Evolutionary conservation across 2,797 vertebrate genomes (phyloP), one percentile per base, ranked within the genome.

Genomic region (Dipus sagitta): DNA sequence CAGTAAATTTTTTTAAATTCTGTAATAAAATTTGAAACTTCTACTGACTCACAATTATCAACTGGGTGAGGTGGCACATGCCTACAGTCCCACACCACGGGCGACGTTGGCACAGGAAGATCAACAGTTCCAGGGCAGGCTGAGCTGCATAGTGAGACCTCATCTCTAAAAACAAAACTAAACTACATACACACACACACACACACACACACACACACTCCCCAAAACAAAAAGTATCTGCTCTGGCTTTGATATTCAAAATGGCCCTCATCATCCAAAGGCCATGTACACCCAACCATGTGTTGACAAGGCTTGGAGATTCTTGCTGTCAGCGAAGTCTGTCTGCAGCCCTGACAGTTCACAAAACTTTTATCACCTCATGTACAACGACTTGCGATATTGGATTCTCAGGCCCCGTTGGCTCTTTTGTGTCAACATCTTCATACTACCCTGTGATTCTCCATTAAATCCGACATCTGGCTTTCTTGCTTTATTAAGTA

Each of bases 401-500:
- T 82, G 34, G 77, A 78, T 78, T 88, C 34, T 20, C 15, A 78
- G 76, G 14, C n/a, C 21, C 28, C 13, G n/a, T 88, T 34, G 86
- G 30, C 68, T 90, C 79, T 83, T 89, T n/a, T 62, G 24, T 62
- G 52, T 91, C 67, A 58, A 34, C n/a, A 26, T 74, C 81, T n/a
- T 68, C 60, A 81, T 8, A 1, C 28, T 70, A n/a, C 21, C 90
- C 60, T 77, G 68, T 92, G 91, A 92, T 72, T 93, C 26, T 28
- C 85, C 77, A 83, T 86, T 96, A 80, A 86, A 74, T 23, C 42
- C 0, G 6, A 47, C 90, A 93, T 90, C 89, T 94, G 94, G 77
- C 10, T 95, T 60, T 24, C 21, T 94, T 95, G 2, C 32, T 97
- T 94, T 86, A 89, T 91, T 85, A 88, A 95, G 71, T 90, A 87